These are phyloP conservation scores for Magallana nippona DNA, from an alignment of 2,888 invertebrate species.

Conservation along the genomic window DNA sequence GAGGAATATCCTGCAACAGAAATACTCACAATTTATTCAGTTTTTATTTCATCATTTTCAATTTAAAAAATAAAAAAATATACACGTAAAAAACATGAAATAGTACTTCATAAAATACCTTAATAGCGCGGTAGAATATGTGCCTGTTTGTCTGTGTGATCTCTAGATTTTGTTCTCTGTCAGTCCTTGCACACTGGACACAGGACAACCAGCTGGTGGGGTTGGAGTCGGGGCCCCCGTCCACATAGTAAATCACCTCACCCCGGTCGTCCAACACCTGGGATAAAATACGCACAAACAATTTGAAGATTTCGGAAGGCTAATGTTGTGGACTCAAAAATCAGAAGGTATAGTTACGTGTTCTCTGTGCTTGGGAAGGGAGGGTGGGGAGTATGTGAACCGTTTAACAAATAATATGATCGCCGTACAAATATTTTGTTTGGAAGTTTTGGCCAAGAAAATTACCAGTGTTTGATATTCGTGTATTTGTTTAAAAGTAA, in stretches of 20 bases:
- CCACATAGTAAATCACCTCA: conserved; percentile 61
- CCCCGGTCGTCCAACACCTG: conserved; percentile 67
- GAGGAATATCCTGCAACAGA: conserved; percentile 70
- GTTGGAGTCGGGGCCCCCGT: conserved; percentile 57
- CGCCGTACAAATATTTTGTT: too few relatives aligned
- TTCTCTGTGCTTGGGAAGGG: too few relatives aligned
- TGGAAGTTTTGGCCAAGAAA: too few relatives aligned
- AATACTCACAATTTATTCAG: not conserved
- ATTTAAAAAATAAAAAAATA: too few relatives aligned
- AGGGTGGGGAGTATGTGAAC: too few relatives aligned
- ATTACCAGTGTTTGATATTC: too few relatives aligned
- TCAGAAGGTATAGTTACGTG: too few relatives aligned
- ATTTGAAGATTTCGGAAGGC: not conserved
- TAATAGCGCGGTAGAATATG: conserved; percentile 70
- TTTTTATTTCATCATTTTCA: too few relatives aligned
- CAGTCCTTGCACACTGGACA: conserved; percentile 73
- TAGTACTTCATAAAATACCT: conserved; percentile 56
- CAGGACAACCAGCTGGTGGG: conserved; percentile 70
- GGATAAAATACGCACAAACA: not conserved
- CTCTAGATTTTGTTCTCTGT: conserved; percentile 74
- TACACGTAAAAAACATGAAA: too few relatives aligned
- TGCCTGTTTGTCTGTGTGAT: conserved; percentile 64
- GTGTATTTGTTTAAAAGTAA: too few relatives aligned
- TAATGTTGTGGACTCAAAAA: not conserved
- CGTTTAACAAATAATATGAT: too few relatives aligned